phyloP scores from a whole-genome alignment of 2,888 invertebrate species.

The Caenorhabditis japonica region DNA sequence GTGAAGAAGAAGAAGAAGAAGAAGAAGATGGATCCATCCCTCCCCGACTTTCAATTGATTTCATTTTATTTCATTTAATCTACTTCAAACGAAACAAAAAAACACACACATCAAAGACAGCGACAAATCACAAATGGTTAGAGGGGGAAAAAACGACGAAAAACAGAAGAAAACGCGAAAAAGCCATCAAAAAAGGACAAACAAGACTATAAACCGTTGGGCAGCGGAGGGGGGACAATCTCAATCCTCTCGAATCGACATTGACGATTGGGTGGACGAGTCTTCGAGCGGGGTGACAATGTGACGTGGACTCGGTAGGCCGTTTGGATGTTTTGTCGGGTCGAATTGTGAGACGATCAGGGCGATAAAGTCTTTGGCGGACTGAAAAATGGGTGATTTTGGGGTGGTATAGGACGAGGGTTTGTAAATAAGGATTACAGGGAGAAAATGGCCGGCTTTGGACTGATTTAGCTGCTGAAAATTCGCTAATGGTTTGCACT shows the following conservation, averaged over 20 bases:
- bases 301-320: not conserved
- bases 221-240: not conserved
- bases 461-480: no score
- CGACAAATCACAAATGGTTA: conserved; percentile 21
- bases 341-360: conserved; percentile 36
- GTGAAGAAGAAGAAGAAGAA: not conserved
- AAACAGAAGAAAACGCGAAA: not conserved
- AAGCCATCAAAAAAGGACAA: conserved; percentile 1
- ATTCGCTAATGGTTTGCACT: no score
- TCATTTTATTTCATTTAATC: no score
- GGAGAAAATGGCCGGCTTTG: no score
- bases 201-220: conserved; percentile 9
- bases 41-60: no score
- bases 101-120: not conserved
- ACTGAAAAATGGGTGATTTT: no score
- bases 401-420: no score
- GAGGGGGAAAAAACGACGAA: not conserved
- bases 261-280: not conserved
- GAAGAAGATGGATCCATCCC: no score
- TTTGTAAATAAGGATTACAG: no score
- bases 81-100: not conserved
- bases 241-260: no score
- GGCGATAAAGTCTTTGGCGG: conserved; percentile 26
- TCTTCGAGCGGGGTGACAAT: not conserved
- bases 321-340: conserved; percentile 22